Base-by-base conservation (phyloP, 2,888 invertebrate species). In the Lasioglossum pauxillum region DNA sequence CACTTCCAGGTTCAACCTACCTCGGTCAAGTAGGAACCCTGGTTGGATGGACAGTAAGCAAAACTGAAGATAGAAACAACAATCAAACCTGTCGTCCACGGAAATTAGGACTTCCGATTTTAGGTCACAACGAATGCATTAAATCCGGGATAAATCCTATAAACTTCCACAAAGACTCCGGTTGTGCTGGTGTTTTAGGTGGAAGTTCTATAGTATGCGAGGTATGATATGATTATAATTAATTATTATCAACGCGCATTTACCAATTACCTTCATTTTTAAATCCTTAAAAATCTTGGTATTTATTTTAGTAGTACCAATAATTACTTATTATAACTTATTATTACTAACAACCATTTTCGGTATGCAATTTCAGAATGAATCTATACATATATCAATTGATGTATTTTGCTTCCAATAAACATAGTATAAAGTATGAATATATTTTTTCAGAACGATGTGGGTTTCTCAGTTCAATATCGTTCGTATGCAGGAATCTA, bases 181-280 rank as follows among this genome's bases (percentile, higher is more conserved):
- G 96, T 27, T 97, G 97, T 89, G 92, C 96, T 19, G 96, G 96
- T 2, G 95, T 96, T 38, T 89, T 96, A 72, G 96, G 96, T 12
- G 93, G 95, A 27, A 94, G 92, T 38, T 96, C 95, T 73, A 94
- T 96, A 19, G 91, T 96, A 80, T 97, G 96, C 89, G 92, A 95
- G 88, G 96, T 97, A 94, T 94, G 35, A 1, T 19, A 1, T 19
- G 23, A 92, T 72, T 0, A 3, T 31, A 35, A 92, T 72, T 0
- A 57, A 67, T 27, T 64, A 46, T n/a, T 60, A 16, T 35, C 8
- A 19, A 31, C 31, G 31, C 16, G 27, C 12, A 3, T 14, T 27
- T 14, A 12, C 10, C 23, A 5, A 27, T 27, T 27, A 27, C 10
- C 49, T 19, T 49, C 5, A 60, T 27, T 23, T 27, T 12, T 27